Evolutionary conservation across 2,797 vertebrate genomes (phyloP).

Genomic region (Acomys russatus): DNA sequence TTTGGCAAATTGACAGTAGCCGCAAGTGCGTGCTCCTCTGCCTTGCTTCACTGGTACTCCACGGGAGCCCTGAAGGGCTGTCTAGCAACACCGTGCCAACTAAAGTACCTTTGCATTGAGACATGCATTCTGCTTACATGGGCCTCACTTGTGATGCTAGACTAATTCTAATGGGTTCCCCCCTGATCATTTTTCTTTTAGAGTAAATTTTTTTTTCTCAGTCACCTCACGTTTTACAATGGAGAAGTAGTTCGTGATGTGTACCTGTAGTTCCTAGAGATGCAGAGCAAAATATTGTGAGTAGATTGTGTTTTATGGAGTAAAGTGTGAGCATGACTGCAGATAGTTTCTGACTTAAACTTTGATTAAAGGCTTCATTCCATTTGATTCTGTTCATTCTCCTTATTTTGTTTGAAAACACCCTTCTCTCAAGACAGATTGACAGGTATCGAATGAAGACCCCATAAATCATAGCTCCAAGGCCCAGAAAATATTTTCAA

Average conservation of each 20-base stretch:
- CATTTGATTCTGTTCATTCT: neutral
- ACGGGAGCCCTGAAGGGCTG: constrained; percentile 64
- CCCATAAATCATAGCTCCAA: constrained; percentile 62
- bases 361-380: constrained; percentile 59
- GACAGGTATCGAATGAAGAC: constrained; percentile 63
- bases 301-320: constrained; percentile 62
- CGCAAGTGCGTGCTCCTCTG: neutral
- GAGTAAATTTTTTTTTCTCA: constrained; percentile 46
- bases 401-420: constrained; percentile 71
- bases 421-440: constrained; percentile 65
- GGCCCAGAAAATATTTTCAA: too few species aligned
- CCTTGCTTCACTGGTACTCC: constrained; percentile 49
- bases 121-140: constrained; percentile 81
- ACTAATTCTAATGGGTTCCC: constrained; percentile 74
- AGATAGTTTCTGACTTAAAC: constrained; percentile 56
- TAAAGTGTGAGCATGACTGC: constrained; percentile 56
- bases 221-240: constrained; percentile 18
- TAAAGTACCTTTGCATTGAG: constrained; percentile 82
- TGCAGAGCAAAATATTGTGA: constrained; percentile 54
- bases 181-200: constrained; percentile 76
- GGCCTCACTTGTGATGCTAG: constrained; percentile 78
- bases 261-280: constrained; percentile 26
- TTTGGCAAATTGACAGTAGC: constrained; percentile 69
- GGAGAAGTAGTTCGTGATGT: constrained; percentile 62
- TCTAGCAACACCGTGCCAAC: constrained; percentile 66